Evolutionary conservation across 2,797 vertebrate genomes (phyloP).

Genomic region (Trachops cirrhosus): DNA sequence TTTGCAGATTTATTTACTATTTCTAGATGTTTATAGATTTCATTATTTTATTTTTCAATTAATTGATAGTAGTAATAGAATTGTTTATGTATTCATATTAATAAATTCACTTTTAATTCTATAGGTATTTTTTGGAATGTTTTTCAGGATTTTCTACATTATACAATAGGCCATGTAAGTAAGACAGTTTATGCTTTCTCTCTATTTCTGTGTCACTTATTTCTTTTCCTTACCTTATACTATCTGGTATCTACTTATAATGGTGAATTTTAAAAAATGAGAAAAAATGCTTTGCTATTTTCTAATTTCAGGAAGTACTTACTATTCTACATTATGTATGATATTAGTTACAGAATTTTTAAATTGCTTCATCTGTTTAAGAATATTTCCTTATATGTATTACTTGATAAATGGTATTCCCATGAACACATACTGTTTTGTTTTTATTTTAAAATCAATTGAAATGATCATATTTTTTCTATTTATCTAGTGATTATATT

Average conservation of each 20-base stretch:
- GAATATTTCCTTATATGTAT: neutral
- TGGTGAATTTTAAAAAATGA: neutral
- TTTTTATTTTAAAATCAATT: neutral
- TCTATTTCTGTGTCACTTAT: neutral
- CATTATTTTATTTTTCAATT: neutral
- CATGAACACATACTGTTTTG: neutral
- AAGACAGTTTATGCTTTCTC: neutral
- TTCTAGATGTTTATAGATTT: neutral
- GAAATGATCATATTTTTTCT: neutral
- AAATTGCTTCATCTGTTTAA: neutral
- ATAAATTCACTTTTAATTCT: slow-evolving; percentile 4
- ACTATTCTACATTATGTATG: neutral
- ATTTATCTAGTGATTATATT: neutral
- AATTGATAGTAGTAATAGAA: neutral
- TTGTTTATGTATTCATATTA: neutral
- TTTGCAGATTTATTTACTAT: neutral
- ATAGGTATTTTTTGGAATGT: neutral
- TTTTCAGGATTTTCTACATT: neutral
- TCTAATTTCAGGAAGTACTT: neutral
- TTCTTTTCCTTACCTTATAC: neutral
- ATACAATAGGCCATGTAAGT: neutral
- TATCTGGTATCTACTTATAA: neutral
- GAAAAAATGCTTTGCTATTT: neutral
- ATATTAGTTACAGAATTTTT: neutral
- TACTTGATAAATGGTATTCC: neutral